Conservation (phyloP, 1,140 invertebrate species). For the fruit fly (Drosophila melanogaster) region DNA sequence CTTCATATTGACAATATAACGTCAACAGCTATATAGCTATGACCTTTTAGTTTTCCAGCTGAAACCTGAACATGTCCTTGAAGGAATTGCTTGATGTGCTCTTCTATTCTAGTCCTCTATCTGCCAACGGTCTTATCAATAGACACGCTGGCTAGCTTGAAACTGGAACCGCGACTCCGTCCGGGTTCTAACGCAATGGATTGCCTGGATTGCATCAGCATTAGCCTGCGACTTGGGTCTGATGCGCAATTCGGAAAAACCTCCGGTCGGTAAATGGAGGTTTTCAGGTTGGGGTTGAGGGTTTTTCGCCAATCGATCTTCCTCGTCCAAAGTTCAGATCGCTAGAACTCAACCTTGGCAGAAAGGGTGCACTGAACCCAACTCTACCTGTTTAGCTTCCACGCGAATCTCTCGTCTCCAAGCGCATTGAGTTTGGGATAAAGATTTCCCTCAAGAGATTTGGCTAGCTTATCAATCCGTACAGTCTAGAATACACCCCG, state of each 20-base stretch:
- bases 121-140: slow-evolving; percentile 27
- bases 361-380: slow-evolving; percentile 29
- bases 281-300: slow-evolving; percentile 45
- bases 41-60: not conserved
- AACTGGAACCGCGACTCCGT: slow-evolving; percentile 23
- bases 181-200: slow-evolving; percentile 50
- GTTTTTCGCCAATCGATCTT: slow-evolving; percentile 16
- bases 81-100: not conserved
- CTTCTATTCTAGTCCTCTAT: slow-evolving; percentile 10
- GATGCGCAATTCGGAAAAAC: slow-evolving; percentile 70
- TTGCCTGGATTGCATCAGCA: slow-evolving; percentile 66
- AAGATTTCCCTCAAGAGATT: slow-evolving; percentile 12
- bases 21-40: no score
- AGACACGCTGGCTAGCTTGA: slow-evolving; percentile 34
- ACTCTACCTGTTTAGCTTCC: not conserved
- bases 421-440: not conserved
- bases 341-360: not conserved
- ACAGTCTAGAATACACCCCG: no score
- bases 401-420: not conserved
- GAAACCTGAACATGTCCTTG: slow-evolving; percentile 1
- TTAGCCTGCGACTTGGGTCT: slow-evolving; percentile 26
- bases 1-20: no score
- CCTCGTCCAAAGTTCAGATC: slow-evolving; percentile 11
- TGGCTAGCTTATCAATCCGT: slow-evolving; percentile 26
- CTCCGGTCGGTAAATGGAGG: slow-evolving; percentile 45